Evolutionary conservation across 2,797 vertebrate species (phyloP), one percentile per base, ranked within the genome.

Genomic region (Mormyrus proboscirostris): DNA sequence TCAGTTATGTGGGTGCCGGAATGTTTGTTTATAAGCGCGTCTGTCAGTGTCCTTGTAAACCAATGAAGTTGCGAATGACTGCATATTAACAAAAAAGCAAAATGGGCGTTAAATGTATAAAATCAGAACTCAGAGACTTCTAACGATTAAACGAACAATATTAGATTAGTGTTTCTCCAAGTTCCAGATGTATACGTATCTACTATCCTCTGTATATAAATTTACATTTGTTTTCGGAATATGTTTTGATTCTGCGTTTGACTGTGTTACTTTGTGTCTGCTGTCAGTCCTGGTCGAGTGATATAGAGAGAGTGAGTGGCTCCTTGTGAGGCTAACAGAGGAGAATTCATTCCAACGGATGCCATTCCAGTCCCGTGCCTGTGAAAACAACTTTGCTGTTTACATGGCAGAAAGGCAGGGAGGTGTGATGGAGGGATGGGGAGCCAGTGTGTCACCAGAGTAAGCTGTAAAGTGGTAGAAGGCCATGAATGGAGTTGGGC

Each of bases 381-480:
- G 89, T 82, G 73, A 92, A 93, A 93, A 93, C 92, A 93, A 88
- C 90, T 92, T 92, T 47, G 12, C 82, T 89, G 83, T 89, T 89
- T 89, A 89, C 83, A 73, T 29, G 88, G 53, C 76, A 59, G 88
- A 55, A 49, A 85, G 59, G 83, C 47, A 57, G 59, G 83, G 86
- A 86, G 88, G 62, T 89, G 84, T 86, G 89, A 84, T 53, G 44
- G 83, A 53, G 47, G 16, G 82, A 59, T 57, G 83, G 22, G 47
- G 33, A 12, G 88, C 7, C 41, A 44, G 25, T 16, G 33, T 89
- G 88, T 69, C 41, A 65, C 22, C 41, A 57, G 57, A 49, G 47
- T 51, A 57, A 89, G 47, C 47, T 89, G 83, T 53, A 51, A 55
- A 84, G 57, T 69, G 59, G 82, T 86, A 73, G 38, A 51, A 86